Conservation (phyloP, 2,113 vertebrate genomes). For the Chloroceryle aenea region DNA sequence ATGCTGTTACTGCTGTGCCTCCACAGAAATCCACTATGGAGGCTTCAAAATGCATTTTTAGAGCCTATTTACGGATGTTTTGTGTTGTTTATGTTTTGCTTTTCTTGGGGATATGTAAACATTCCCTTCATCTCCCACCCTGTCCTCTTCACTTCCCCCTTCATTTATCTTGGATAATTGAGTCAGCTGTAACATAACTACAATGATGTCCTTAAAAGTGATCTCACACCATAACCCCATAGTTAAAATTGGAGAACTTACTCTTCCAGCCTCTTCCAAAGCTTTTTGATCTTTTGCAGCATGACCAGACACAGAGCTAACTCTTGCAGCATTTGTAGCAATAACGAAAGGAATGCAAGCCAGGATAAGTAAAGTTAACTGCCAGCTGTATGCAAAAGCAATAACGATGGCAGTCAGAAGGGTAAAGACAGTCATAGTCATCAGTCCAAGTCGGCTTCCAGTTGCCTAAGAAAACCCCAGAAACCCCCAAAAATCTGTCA, state of each 20-base stretch:
- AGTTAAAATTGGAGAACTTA: conserved; percentile 56
- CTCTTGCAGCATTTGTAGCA: conserved; percentile 69
- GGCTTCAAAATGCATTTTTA: not conserved
- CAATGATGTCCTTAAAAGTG: not conserved
- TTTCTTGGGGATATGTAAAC: not conserved
- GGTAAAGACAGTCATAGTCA: conserved; percentile 56
- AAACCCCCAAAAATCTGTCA: not conserved
- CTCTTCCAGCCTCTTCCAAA: conserved; percentile 78
- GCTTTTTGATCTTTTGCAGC: conserved; percentile 77
- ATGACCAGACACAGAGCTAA: conserved; percentile 70
- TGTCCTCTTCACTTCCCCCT: not conserved
- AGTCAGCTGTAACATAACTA: not conserved
- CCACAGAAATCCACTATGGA: not conserved
- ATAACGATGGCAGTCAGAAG: conserved; percentile 62
- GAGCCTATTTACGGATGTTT: not conserved
- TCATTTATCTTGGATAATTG: not conserved
- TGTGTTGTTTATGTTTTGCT: not conserved
- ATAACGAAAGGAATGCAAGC: conserved; percentile 73
- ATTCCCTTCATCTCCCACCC: not conserved
- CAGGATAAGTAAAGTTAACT: conserved; percentile 77
- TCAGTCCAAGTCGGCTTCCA: conserved; percentile 70
- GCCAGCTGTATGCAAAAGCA: conserved; percentile 79
- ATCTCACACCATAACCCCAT: not conserved
- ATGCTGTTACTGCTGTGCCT: not conserved
- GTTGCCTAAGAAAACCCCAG: conserved; percentile 61